Conservation (phyloP, 2,888 invertebrate genomes). For the Laspeyria flexula region DNA sequence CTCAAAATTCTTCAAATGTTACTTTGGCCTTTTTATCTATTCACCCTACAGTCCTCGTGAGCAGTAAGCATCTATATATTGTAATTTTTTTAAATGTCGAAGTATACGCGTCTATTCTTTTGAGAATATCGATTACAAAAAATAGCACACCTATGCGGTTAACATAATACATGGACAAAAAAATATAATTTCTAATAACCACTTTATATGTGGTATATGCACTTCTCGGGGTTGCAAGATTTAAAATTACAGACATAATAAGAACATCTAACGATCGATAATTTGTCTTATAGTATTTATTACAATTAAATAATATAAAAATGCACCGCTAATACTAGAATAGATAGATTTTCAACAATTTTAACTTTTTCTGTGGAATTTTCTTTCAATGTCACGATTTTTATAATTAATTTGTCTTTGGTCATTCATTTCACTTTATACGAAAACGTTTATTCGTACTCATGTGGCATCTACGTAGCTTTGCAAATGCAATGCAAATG, state of each 20-base stretch:
- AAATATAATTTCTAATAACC: slow-evolving; percentile 32
- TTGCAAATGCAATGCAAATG: too few species aligned
- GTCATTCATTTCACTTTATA: background rate
- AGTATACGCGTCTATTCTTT: slow-evolving; percentile 20
- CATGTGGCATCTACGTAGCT: too few species aligned
- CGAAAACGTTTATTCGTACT: background rate
- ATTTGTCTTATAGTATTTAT: slow-evolving; percentile 39
- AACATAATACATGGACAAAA: slow-evolving; percentile 37
- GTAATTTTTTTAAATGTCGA: slow-evolving; percentile 19
- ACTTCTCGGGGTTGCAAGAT: slow-evolving; percentile 49
- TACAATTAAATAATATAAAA: slow-evolving; percentile 63
- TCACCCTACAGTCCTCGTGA: slow-evolving; percentile 13
- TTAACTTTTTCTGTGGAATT: slow-evolving; percentile 47
- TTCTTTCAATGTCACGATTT: slow-evolving; percentile 38
- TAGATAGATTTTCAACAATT: slow-evolving; percentile 66
- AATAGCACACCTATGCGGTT: slow-evolving; percentile 35
- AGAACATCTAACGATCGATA: slow-evolving; percentile 55
- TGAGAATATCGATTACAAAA: slow-evolving; percentile 38
- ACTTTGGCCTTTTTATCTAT: slow-evolving; percentile 10
- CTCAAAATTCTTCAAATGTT: slow-evolving; percentile 1
- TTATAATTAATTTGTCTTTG: slow-evolving; percentile 9
- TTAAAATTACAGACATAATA: slow-evolving; percentile 48
- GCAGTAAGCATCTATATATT: slow-evolving; percentile 14
- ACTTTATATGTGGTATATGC: slow-evolving; percentile 30
- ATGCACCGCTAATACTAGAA: slow-evolving; percentile 77